Conservation (phyloP, 2,888 invertebrate species). For the Andrena minutula region DNA sequence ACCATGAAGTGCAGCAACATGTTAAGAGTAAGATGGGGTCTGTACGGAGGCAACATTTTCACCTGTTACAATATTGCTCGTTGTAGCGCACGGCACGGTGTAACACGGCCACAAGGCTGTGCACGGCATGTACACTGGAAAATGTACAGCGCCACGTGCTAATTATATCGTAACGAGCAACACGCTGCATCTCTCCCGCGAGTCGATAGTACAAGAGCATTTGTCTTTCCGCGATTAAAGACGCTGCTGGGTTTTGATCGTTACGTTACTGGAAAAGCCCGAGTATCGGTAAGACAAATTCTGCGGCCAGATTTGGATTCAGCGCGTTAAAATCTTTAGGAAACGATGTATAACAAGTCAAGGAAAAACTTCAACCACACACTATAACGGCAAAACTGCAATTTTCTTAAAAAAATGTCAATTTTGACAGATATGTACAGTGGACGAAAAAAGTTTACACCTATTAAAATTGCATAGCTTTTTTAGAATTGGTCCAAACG, state of each 20-base stretch:
- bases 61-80: constrained; percentile 24
- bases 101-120: constrained; percentile 3
- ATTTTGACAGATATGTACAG: background rate
- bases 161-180: constrained; percentile 55
- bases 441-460: background rate
- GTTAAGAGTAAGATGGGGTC: constrained; percentile 27
- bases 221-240: constrained; percentile 46
- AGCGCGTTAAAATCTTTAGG: background rate
- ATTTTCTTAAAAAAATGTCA: background rate
- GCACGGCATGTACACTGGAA: constrained; percentile 18
- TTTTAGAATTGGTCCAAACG: too few species aligned
- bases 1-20: background rate
- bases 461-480: too few species aligned
- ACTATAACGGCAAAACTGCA: background rate
- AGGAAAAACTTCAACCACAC: too few species aligned
- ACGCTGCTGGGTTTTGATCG: background rate
- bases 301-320: background rate
- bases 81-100: constrained; percentile 4
- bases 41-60: constrained; percentile 32
- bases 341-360: background rate
- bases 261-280: background rate
- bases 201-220: constrained; percentile 44
- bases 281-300: constrained; percentile 2
- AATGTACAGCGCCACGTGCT: constrained; percentile 53
- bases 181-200: constrained; percentile 46